Evolutionary conservation across 2,888 invertebrate genomes (phyloP).

Genomic region (Tipula helvola): DNA sequence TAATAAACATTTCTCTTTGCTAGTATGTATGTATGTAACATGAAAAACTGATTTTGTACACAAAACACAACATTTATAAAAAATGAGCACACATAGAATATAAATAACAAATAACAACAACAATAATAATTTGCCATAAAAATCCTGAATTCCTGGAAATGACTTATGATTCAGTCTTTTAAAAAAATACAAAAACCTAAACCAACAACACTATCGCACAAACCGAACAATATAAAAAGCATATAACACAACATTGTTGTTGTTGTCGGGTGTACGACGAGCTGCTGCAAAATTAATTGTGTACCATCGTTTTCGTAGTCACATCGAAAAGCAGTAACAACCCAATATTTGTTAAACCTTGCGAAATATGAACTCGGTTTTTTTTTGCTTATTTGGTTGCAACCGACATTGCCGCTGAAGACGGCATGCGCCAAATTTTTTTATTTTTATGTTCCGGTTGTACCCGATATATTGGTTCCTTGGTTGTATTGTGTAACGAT

Average conservation of each 20-base stretch:
- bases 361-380: background rate
- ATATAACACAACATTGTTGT: background rate
- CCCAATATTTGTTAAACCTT: background rate
- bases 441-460: background rate
- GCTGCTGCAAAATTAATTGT: background rate
- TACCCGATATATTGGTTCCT: background rate
- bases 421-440: background rate
- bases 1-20: background rate
- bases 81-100: background rate
- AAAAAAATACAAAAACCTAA: background rate
- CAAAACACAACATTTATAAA: background rate
- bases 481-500: background rate
- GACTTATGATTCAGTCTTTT: background rate
- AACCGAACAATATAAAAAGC: background rate
- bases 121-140: background rate
- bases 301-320: background rate
- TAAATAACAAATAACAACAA: background rate
- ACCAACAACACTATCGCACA: background rate
- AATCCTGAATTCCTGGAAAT: background rate
- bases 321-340: background rate
- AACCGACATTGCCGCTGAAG: background rate
- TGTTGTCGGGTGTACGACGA: background rate
- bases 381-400: background rate
- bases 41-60: background rate
- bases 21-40: background rate